Conservation (phyloP, 2,888 invertebrate genomes). For the Drosophila dives region DNA sequence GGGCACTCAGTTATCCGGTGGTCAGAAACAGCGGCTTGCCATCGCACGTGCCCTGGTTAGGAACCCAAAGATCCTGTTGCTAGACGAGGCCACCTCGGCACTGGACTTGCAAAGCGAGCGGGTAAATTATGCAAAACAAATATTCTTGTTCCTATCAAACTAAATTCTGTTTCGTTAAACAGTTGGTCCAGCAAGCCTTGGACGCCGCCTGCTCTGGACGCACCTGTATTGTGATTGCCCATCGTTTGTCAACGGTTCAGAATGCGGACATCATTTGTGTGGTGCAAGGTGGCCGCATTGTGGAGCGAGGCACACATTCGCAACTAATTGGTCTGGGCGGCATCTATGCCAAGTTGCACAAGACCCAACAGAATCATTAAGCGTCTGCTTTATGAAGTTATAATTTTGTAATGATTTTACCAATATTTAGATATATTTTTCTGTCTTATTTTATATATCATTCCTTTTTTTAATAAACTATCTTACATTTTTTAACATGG, state of each 20-base stretch:
- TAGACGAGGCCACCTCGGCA: conserved; percentile 93
- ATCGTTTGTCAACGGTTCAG: conserved; percentile 93
- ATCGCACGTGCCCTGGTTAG: conserved; percentile 92
- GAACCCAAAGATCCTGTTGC: conserved; percentile 89
- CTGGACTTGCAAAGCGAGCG: conserved; percentile 90
- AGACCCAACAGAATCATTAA: conserved; percentile 85
- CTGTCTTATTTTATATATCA: conserved; percentile 11
- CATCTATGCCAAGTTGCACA: conserved; percentile 89
- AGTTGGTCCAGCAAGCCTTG: conserved; percentile 92
- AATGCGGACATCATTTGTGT: conserved; percentile 95
- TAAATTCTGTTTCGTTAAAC: background rate
- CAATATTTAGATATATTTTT: conserved; percentile 15
- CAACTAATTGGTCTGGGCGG: conserved; percentile 89
- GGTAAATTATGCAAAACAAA: conserved; percentile 12
- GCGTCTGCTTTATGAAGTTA: background rate
- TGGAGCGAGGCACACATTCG: conserved; percentile 91
- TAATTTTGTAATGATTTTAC: background rate
- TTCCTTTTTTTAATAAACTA: conserved; percentile 38
- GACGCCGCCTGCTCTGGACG: conserved; percentile 92
- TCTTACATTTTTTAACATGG: conserved; percentile 3
- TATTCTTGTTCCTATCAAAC: background rate
- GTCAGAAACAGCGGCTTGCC: conserved; percentile 94
- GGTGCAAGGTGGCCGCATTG: conserved; percentile 90
- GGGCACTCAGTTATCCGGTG: conserved; percentile 92
- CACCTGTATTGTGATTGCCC: conserved; percentile 95